Base-by-base conservation (phyloP, 2,797 vertebrate species). In the Coranthus polyacanthus region DNA sequence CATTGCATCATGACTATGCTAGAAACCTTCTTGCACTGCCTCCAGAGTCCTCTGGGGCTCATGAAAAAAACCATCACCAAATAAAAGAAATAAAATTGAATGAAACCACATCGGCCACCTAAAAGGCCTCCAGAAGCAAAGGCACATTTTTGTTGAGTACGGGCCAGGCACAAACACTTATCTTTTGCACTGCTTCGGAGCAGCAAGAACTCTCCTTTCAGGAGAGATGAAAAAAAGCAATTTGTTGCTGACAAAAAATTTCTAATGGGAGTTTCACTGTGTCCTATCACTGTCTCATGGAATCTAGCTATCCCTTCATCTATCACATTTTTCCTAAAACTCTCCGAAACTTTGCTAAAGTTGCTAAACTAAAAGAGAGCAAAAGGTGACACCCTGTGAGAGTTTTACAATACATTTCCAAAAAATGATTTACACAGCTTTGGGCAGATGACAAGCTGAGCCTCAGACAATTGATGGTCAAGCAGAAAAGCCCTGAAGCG, bases 101-200 rank as follows among this genome's bases (percentile, higher is more conserved):
- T 75, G 57, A 71, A 86, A 77, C 64, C 65, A 50, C 42, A 11
- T 56, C 56, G 50, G 64, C 59, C 77, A 71, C 68, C 77, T 79
- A 11, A 82, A 78, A 81, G 45, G 54, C 54, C 59, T 45, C 51
- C 57, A 68, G 62, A 68, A 67, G 69, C 69, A 72, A 57, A 71
- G 49, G 50, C 49, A 49, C 59, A 52, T 78, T 75, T 75, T 67
- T 45, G 58, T 24, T 69, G 55, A 85, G 55, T 15, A 1, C 1
- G 51, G 41, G 76, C 76, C 76, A 77, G 75, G 37, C 55, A 68
- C 24, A 50, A 60, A 55, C 63, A 56, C 58, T 69, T 55, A 46
- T 42, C 34, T 39, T 57, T 54, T 43, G 8, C n/a, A n/a, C 15
- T 6, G 15, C 70, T 58, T 16, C 41, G 50, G 49, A 54, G 32